phyloP scores from a whole-genome alignment of 2,888 invertebrate genomes.

The Caenorhabditis imperialis region DNA sequence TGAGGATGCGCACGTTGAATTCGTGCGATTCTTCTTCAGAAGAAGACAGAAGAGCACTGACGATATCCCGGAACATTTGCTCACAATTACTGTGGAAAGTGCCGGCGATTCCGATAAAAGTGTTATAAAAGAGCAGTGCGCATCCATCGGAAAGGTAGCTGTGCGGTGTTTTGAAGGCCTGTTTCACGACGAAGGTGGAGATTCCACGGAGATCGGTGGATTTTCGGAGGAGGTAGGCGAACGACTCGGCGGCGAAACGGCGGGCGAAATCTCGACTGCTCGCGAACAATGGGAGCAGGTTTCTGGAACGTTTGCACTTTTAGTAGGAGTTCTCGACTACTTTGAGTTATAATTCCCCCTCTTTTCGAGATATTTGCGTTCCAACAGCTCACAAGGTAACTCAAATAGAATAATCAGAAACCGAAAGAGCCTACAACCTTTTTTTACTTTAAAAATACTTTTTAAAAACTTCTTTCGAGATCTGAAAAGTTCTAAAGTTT shows the following conservation, averaged over 20 bases:
- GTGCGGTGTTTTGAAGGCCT: constrained; percentile 58
- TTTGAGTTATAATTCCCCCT: too few species aligned
- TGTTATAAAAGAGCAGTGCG: constrained; percentile 90
- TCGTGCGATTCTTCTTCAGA: constrained; percentile 25
- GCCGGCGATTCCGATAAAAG: constrained; percentile 87
- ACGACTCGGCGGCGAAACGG: constrained; percentile 95
- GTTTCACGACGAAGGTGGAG: constrained; percentile 53
- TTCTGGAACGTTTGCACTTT: too few species aligned
- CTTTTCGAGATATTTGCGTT: too few species aligned
- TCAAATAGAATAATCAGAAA: too few species aligned
- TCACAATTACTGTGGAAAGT: constrained; percentile 85
- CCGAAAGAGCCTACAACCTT: too few species aligned
- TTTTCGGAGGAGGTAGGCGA: constrained; percentile 90
- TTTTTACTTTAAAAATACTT: too few species aligned
- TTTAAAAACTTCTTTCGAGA: too few species aligned
- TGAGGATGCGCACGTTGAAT: constrained; percentile 51
- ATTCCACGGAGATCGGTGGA: constrained; percentile 70
- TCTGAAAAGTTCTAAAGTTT: too few species aligned
- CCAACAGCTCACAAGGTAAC: too few species aligned
- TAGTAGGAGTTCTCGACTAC: too few species aligned
- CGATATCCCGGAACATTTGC: constrained; percentile 42
- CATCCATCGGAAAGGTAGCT: constrained; percentile 82
- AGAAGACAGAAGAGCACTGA: constrained; percentile 17
- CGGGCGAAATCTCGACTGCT: constrained; percentile 88
- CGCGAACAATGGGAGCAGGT: constrained; percentile 83